phyloP scores from a whole-genome alignment of 2,113 vertebrate genomes.

The Oryzias javanicus region DNA sequence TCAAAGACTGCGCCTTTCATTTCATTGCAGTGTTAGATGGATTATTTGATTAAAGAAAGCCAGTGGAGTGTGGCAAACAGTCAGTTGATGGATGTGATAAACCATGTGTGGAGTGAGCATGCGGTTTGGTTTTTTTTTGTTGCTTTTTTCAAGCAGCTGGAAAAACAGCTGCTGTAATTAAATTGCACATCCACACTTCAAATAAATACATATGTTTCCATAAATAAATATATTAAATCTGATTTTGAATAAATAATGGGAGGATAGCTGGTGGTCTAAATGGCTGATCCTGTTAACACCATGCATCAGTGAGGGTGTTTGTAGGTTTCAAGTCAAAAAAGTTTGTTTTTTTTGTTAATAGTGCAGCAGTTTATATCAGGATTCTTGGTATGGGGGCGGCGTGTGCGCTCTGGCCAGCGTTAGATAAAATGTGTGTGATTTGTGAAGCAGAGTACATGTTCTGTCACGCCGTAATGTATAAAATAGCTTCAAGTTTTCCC shows the following conservation, averaged over 20 bases:
- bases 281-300: slow-evolving; percentile 22
- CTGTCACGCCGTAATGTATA: slow-evolving; percentile 28
- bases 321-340: not conserved
- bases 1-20: not conserved
- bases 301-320: slow-evolving; percentile 33
- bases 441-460: slow-evolving; percentile 38
- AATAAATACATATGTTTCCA: slow-evolving; percentile 61
- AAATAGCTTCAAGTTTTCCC: slow-evolving; percentile 41
- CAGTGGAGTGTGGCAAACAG: slow-evolving; percentile 19
- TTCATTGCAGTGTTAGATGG: slow-evolving; percentile 12
- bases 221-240: slow-evolving; percentile 68
- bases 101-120: slow-evolving; percentile 17
- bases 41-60: slow-evolving; percentile 16
- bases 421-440: slow-evolving; percentile 53
- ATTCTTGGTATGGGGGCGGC: not conserved
- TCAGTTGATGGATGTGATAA: slow-evolving; percentile 16
- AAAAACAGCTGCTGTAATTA: slow-evolving; percentile 22
- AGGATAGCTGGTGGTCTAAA: slow-evolving; percentile 25
- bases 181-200: slow-evolving; percentile 53
- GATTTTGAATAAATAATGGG: slow-evolving; percentile 59
- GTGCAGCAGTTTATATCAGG: slow-evolving; percentile 24
- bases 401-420: slow-evolving; percentile 15
- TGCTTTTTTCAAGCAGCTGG: slow-evolving; percentile 26
- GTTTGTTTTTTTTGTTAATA: slow-evolving; percentile 22
- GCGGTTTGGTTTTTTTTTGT: slow-evolving; percentile 13